Evolutionary conservation across 2,888 invertebrate species (phyloP).

Genomic region (Stratiomys singularior): DNA sequence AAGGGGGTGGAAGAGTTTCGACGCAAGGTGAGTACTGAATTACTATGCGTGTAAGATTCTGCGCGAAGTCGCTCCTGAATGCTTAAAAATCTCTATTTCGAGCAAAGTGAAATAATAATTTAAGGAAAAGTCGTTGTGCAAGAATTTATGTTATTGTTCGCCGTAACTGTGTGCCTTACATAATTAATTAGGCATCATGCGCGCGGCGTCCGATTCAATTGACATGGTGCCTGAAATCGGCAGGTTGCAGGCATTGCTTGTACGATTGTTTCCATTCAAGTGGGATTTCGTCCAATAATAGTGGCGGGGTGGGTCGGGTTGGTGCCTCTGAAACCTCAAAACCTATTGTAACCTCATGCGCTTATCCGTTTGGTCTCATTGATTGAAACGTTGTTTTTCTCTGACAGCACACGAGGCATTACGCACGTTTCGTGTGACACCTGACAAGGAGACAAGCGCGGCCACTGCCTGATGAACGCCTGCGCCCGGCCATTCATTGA

Average conservation of each 20-base stretch:
- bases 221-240: not conserved
- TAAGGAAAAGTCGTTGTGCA: not conserved
- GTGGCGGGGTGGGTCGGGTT: not conserved
- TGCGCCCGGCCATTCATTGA: not conserved
- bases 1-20: not conserved
- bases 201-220: not conserved
- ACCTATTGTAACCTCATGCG: not conserved
- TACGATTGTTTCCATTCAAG: not conserved
- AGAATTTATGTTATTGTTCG: slow-evolving; percentile 41
- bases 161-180: slow-evolving; percentile 27
- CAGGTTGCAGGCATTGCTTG: not conserved
- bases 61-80: not conserved
- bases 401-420: not conserved
- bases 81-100: not conserved
- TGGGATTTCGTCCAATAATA: not conserved
- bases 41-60: not conserved
- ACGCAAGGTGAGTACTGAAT: slow-evolving; percentile 26
- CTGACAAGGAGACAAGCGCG: not conserved
- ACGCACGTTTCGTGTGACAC: not conserved
- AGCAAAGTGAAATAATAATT: not conserved
- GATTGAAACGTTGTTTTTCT: not conserved
- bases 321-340: not conserved
- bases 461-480: not conserved
- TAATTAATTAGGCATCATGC: slow-evolving; percentile 22
- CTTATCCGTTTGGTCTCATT: slow-evolving; percentile 6